Evolutionary conservation across 2,113 vertebrate genomes (phyloP).

Genomic region (Cebus imitator): DNA sequence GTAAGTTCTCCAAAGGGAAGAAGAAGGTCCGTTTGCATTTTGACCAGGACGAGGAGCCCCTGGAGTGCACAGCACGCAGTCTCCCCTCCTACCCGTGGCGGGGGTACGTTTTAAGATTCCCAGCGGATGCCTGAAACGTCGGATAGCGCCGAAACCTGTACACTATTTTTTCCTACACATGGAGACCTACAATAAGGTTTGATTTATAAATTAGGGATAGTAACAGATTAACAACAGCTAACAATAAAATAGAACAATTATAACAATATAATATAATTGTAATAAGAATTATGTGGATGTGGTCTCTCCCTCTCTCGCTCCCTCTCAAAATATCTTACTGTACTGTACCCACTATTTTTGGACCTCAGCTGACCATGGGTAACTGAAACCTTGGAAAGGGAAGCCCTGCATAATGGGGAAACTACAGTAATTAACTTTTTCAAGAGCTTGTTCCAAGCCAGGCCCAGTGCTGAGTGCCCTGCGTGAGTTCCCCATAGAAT

Average conservation of each 20-base stretch:
- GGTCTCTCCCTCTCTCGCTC: neutral
- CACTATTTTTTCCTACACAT: neutral
- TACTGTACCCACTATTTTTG: neutral
- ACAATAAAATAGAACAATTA: neutral
- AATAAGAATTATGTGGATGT: neutral
- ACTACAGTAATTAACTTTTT: neutral
- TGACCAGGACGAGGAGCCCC: neutral
- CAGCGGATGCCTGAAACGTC: neutral
- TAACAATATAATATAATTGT: neutral
- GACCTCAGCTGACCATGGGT: neutral
- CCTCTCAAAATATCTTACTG: neutral
- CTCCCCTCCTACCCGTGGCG: neutral
- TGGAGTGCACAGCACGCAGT: too few relatives aligned
- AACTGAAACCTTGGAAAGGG: neutral
- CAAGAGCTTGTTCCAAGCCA: neutral
- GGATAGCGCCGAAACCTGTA: neutral
- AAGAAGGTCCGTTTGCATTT: neutral
- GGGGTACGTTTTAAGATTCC: neutral
- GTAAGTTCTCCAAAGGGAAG: neutral
- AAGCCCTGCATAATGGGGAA: neutral
- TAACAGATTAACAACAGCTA: neutral
- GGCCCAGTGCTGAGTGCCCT: neutral
- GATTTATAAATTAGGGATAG: neutral
- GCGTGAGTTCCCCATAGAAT: neutral
- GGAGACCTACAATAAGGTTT: neutral